Evolutionary conservation across 2,888 invertebrate genomes (phyloP), one percentile per base, ranked within the genome.

Genomic region (Calameuta idolon): DNA sequence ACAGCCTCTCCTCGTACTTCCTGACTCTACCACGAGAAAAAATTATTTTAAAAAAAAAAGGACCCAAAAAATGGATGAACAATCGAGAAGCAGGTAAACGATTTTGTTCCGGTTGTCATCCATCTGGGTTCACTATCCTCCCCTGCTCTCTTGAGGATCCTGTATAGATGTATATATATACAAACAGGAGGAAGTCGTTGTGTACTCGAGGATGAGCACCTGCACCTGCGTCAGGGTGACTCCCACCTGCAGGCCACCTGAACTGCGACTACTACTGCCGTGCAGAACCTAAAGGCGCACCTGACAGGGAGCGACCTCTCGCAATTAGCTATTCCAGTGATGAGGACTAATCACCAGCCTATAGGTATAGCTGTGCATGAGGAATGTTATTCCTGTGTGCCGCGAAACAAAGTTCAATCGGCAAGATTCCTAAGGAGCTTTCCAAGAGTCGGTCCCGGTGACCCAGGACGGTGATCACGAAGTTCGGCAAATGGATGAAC

Each of bases 231-330:
- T 80, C 77, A 75, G 75, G 77, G 79, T 78, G 78, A 86, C 88
- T 87, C 88, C 87, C 88, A 88, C 87, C 86, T 87, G 86, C 86
- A 83, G 77, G 85, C 81, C 89, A 89, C 88, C 88, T 89, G 88
- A 89, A 83, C 84, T 81, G 75, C 81, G 82, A 80, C 82, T 80
- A 74, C 79, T 80, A 71, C 71, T 34, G 31, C 15, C 71, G 12
- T 75, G 71, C 77, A 77, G 79, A 69, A 76, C 79, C 79, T 76
- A 79, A 31, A 68, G 77, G 69, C 78, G 82, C 83, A 83, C 82
- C 86, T 80, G 83, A 81, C 82, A 75, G 40, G 69, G 37, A 68
- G 74, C 75, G 30, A 75, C 75, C 74, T 75, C 37, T 69, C 12
- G 31, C 40, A n/a, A 34, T 34, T 74, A 40, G 11, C 34, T 37